Evolutionary conservation across 2,888 invertebrate species (phyloP).

Genomic region (Salticus scenicus): DNA sequence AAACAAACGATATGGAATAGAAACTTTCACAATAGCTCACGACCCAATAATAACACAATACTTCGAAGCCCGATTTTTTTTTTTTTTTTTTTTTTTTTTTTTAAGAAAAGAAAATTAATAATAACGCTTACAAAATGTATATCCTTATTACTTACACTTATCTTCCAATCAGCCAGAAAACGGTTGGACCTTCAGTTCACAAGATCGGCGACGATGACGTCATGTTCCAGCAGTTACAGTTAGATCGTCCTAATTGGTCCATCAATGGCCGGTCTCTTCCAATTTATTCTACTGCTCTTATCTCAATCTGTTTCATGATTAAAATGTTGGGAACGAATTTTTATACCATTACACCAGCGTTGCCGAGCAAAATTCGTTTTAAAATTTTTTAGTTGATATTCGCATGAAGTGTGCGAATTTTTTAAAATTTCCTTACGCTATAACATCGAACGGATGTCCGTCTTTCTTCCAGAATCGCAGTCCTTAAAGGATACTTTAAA

Average conservation of each 20-base stretch:
- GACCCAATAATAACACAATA: no score
- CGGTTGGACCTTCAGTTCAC: slow-evolving; percentile 67
- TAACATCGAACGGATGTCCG: no score
- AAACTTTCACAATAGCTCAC: no score
- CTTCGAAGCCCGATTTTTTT: no score
- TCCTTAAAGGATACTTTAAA: not conserved
- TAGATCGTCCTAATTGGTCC: slow-evolving; percentile 54
- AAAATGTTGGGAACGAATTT: slow-evolving; percentile 59
- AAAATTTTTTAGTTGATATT: no score
- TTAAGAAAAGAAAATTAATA: no score
- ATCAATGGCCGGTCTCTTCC: slow-evolving; percentile 37
- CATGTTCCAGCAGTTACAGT: slow-evolving; percentile 59
- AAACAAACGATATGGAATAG: no score
- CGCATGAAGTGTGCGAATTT: no score
- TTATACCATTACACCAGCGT: slow-evolving; percentile 29
- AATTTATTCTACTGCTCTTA: slow-evolving; percentile 55
- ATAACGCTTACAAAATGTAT: slow-evolving; percentile 65
- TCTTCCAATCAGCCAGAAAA: slow-evolving; percentile 67
- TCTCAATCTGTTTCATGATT: slow-evolving; percentile 55
- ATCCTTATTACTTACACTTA: slow-evolving; percentile 66
- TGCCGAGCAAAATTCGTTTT: not conserved
- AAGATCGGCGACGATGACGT: slow-evolving; percentile 68
- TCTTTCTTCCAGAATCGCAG: no score
- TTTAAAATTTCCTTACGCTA: no score
- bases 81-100: no score